phyloP scores from a whole-genome alignment of 2,113 vertebrate species.

The human region DNA sequence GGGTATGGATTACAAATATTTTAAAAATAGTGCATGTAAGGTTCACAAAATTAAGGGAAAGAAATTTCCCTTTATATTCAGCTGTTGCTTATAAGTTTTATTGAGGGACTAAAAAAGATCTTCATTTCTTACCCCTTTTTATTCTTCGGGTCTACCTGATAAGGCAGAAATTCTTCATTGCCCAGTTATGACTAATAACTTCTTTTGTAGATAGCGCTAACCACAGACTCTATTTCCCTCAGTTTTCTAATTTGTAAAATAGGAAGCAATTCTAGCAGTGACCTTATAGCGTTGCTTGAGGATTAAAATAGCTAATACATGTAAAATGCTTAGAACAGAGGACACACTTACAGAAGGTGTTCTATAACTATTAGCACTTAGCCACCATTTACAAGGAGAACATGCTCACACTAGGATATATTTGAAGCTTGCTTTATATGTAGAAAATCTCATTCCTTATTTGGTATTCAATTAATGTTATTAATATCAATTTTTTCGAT shows the following conservation, averaged over 20 bases:
- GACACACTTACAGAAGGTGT: not conserved
- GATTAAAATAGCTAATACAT: not conserved
- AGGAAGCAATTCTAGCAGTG: not conserved
- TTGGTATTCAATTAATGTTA: not conserved
- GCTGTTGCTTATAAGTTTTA: not conserved
- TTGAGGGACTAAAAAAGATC: not conserved
- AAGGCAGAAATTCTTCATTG: not conserved
- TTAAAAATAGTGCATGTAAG: not conserved
- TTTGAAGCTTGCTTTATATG: constrained; percentile 10
- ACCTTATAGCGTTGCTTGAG: not conserved
- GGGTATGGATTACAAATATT: not conserved
- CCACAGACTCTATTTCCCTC: not conserved
- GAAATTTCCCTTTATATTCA: not conserved
- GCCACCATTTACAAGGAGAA: not conserved
- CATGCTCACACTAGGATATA: not conserved
- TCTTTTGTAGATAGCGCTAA: not conserved
- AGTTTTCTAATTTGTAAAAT: not conserved
- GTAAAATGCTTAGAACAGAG: not conserved
- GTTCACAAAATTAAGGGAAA: constrained; percentile 17
- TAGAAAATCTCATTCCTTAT: not conserved
- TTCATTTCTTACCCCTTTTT: not conserved
- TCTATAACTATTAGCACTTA: not conserved
- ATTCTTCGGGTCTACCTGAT: not conserved
- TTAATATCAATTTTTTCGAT: not conserved
- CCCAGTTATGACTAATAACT: not conserved